phyloP scores from a whole-genome alignment of 2,113 vertebrate genomes.

The Hippocampus zosterae region DNA sequence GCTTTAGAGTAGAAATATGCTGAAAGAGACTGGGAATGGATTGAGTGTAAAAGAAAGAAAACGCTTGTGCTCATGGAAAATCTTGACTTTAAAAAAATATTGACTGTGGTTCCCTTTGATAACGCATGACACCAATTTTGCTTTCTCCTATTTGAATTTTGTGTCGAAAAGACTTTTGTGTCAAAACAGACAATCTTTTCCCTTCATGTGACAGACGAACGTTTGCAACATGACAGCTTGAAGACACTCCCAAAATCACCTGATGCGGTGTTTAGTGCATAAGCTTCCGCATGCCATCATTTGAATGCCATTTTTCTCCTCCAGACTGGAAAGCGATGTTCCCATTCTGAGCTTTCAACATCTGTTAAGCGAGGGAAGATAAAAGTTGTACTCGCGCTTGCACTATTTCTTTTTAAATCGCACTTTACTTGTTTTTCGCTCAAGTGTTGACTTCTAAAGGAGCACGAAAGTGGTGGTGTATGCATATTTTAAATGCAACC shows the following conservation, averaged over 20 bases:
- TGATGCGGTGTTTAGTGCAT: neutral
- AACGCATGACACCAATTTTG: constrained; percentile 5
- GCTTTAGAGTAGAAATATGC: constrained; percentile 37
- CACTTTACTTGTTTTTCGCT: neutral
- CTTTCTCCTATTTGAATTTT: neutral
- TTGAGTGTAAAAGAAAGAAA: constrained; percentile 33
- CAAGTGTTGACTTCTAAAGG: neutral
- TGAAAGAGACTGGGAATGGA: constrained; percentile 41
- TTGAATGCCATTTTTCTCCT: neutral
- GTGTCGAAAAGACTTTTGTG: neutral
- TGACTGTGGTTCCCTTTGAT: constrained; percentile 10
- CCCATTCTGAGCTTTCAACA: neutral
- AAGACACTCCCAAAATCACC: neutral
- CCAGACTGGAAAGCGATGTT: neutral
- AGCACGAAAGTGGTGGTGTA: neutral
- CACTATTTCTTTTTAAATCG: neutral
- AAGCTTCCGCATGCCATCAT: neutral
- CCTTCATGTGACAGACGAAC: constrained; percentile 1
- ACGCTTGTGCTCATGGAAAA: constrained; percentile 17
- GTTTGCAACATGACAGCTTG: neutral
- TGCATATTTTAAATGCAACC: neutral
- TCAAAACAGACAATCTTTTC: neutral
- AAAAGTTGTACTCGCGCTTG: neutral
- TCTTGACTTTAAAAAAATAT: constrained; percentile 4
- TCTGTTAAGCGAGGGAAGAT: neutral